Percentiles rank a stretch among this genome's conserved stretches.
These are phyloP conservation scores for Drosophila lacicola DNA, from an alignment of 2,888 invertebrate species.

Conservation along the genomic window DNA sequence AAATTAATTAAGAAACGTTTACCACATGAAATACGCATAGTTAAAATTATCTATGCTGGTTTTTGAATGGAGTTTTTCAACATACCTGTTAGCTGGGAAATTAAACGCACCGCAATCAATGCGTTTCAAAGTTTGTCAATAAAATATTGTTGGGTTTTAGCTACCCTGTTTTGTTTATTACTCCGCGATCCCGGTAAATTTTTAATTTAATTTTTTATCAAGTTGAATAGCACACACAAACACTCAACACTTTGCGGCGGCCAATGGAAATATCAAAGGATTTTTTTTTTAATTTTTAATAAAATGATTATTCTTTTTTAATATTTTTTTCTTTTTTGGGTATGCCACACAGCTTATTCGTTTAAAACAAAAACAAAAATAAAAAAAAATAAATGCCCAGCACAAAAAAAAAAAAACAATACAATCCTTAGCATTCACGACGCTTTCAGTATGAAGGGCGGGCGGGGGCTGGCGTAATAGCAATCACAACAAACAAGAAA, in stretches of 20 bases:
- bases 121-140: slow-evolving; percentile 1
- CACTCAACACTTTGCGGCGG: slow-evolving; percentile 35
- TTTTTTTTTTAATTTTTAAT: slow-evolving; percentile 14
- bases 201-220: slow-evolving; percentile 6
- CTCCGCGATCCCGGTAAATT: slow-evolving; percentile 1
- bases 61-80: neutral
- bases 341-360: slow-evolving; percentile 20
- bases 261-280: slow-evolving; percentile 29
- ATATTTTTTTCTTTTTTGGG: neutral
- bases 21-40: no score
- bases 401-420: neutral
- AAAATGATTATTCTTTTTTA: neutral
- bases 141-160: neutral
- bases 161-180: neutral
- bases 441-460: neutral
- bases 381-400: slow-evolving; percentile 19
- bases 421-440: slow-evolving; percentile 19
- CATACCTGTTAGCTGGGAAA: slow-evolving; percentile 13
- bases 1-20: no score
- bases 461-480: neutral
- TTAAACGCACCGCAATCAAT: neutral
- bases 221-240: slow-evolving; percentile 32
- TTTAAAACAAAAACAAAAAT: slow-evolving; percentile 34
- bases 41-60: no score
- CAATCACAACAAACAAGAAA: slow-evolving; percentile 34